Evolutionary conservation across 1,140 invertebrate genomes (phyloP).

Genomic region (Anoplophora glabripennis): DNA sequence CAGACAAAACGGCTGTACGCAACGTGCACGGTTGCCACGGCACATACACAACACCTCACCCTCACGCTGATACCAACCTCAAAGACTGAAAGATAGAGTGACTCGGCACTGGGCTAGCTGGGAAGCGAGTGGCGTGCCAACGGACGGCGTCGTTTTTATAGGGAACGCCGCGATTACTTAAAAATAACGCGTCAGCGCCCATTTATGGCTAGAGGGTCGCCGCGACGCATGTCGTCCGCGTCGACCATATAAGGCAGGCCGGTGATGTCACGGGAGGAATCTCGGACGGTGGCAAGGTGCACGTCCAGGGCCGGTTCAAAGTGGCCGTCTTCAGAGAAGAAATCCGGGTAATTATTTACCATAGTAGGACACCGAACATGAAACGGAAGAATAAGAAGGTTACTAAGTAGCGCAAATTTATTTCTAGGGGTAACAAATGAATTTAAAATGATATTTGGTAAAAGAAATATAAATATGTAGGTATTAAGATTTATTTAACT

Average conservation of each 20-base stretch:
- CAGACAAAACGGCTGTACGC: too few species aligned
- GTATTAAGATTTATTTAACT: too few species aligned
- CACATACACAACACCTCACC: constrained; percentile 3
- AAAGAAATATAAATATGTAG: too few species aligned
- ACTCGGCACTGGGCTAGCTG: constrained; percentile 5
- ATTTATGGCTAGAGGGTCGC: constrained; percentile 23
- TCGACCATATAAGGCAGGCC: constrained; percentile 13
- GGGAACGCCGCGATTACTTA: not conserved
- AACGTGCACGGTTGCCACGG: too few species aligned
- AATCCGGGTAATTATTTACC: too few species aligned
- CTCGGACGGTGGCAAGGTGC: not conserved
- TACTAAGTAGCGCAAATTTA: too few species aligned
- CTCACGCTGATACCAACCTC: constrained; percentile 15
- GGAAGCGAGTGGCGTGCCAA: constrained; percentile 10
- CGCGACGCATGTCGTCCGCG: constrained; percentile 6
- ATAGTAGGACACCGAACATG: too few species aligned
- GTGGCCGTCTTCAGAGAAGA: too few species aligned
- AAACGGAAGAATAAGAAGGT: too few species aligned
- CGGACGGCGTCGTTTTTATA: constrained; percentile 17
- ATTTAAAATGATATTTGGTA: too few species aligned
- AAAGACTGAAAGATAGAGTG: constrained; percentile 4
- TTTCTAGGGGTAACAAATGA: too few species aligned
- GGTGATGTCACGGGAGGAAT: constrained; percentile 10
- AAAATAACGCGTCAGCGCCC: constrained; percentile 15
- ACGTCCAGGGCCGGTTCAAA: too few species aligned